Conservation (phyloP, 2,797 vertebrate species). For the Rhyacichthys aspro region DNA sequence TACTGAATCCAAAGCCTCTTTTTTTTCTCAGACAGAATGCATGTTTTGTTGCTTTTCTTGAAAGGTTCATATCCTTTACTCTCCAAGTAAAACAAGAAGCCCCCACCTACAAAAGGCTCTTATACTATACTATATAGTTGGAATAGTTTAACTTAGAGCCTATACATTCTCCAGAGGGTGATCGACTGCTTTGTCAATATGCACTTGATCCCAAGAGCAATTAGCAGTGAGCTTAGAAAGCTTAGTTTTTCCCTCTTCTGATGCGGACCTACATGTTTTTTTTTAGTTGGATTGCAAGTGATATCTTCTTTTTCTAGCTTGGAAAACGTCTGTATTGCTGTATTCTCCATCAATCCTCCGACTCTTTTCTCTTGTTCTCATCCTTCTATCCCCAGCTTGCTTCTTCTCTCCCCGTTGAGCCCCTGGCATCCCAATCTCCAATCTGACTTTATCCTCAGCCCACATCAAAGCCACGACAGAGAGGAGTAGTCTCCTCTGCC, state of each 20-base stretch:
- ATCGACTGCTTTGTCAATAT: conserved; percentile 9
- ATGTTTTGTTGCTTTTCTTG: no score
- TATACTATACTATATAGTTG: neutral
- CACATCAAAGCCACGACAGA: conserved; percentile 69
- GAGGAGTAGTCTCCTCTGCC: conserved; percentile 64
- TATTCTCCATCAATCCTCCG: conserved; percentile 20
- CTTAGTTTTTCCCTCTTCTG: conserved; percentile 22
- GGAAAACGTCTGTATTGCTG: conserved; percentile 34
- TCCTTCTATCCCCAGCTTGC: conserved; percentile 52
- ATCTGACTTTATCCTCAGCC: conserved; percentile 75
- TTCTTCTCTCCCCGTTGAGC: conserved; percentile 59
- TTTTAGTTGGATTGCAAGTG: conserved; percentile 2
- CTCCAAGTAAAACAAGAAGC: neutral
- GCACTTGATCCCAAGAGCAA: neutral
- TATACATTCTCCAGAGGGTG: neutral
- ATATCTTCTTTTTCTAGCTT: conserved; percentile 21
- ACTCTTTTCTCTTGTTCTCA: conserved; percentile 53
- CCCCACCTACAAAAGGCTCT: no score
- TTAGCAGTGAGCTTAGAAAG: neutral
- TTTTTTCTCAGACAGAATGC: conserved; percentile 27
- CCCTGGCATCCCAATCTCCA: conserved; percentile 69
- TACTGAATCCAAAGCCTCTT: conserved; percentile 14
- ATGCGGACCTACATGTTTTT: conserved; percentile 8
- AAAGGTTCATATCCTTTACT: no score
- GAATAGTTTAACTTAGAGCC: neutral